phyloP scores from a whole-genome alignment of 2,113 vertebrate genomes.

The Galemys pyrenaicus region DNA sequence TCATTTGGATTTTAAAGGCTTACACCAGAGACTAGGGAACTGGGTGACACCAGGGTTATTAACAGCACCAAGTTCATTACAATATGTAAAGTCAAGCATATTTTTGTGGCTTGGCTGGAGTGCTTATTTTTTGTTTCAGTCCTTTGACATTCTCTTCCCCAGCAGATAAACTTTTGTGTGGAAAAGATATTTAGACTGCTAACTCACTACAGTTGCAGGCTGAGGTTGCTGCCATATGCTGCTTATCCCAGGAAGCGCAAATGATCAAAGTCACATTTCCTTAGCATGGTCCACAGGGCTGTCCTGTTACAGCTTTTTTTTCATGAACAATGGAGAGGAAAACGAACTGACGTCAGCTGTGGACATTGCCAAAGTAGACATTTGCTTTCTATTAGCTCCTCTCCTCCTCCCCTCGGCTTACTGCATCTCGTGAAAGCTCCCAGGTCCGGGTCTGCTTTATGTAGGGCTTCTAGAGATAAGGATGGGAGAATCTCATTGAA shows the following conservation, averaged over 20 bases:
- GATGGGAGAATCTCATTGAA: conserved; percentile 55
- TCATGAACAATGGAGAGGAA: conserved; percentile 54
- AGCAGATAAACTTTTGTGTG: conserved; percentile 64
- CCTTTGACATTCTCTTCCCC: conserved; percentile 72
- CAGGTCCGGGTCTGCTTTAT: conserved; percentile 72
- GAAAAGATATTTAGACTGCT: conserved; percentile 67
- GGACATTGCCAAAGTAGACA: conserved; percentile 83
- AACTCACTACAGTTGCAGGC: conserved; percentile 24
- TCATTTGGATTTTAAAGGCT: not conserved
- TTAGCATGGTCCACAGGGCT: conserved; percentile 54
- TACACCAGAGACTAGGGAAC: not conserved
- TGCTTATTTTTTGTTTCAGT: not conserved
- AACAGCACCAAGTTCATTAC: not conserved
- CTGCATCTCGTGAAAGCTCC: conserved; percentile 40
- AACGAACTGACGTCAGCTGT: conserved; percentile 79
- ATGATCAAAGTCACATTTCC: conserved; percentile 71
- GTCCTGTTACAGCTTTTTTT: conserved; percentile 69
- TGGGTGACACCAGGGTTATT: not conserved
- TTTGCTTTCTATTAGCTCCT: conserved; percentile 85
- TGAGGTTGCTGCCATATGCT: conserved; percentile 71
- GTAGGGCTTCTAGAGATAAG: conserved; percentile 69
- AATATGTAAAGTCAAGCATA: not conserved
- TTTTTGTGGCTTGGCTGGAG: not conserved
- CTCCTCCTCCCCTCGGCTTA: conserved; percentile 75
- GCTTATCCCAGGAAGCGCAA: conserved; percentile 73